A percentile compares a stretch with the other conserved stretches of the same genome.
phyloP scores from a whole-genome alignment of 2,888 invertebrate genomes.

The Lepidochitona cinerea region DNA sequence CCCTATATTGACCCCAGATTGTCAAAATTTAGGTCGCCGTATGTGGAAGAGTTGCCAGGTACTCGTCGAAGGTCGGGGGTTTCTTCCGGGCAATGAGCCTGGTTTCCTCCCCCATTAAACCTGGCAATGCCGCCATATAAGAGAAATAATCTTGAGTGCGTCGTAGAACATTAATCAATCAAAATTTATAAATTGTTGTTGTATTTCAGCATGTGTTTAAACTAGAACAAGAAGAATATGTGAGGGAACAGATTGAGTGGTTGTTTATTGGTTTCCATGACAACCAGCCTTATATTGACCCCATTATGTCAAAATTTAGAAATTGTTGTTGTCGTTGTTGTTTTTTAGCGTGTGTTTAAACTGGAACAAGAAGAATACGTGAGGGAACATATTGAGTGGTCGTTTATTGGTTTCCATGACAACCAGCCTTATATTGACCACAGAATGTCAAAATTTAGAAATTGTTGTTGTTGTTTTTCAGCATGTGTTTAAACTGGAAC shows the following conservation, averaged over 20 bases:
- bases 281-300: conserved; percentile 98
- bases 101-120: no score
- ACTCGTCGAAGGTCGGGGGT: no score
- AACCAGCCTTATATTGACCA: conserved; percentile 99
- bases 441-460: neutral
- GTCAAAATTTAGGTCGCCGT: conserved; percentile 71
- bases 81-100: no score
- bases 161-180: conserved; percentile 98
- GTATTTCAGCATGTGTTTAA: conserved; percentile 90
- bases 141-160: conserved; percentile 95
- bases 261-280: conserved; percentile 98
- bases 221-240: conserved; percentile 97
- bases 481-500: conserved; percentile 98
- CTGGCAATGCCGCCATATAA: conserved; percentile 98
- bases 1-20: conserved; percentile 95
- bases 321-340: conserved; percentile 32
- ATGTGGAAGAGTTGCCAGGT: no score
- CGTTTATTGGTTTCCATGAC: conserved; percentile 98
- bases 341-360: conserved; percentile 90
- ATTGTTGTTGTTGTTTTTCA: conserved; percentile 43
- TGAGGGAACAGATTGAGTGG: conserved; percentile 97
- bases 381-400: conserved; percentile 97
- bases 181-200: conserved; percentile 79
- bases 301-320: conserved; percentile 69
- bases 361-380: conserved; percentile 98